phyloP scores from a whole-genome alignment of 1,140 invertebrate species.

The Sitobion miscanthi region DNA sequence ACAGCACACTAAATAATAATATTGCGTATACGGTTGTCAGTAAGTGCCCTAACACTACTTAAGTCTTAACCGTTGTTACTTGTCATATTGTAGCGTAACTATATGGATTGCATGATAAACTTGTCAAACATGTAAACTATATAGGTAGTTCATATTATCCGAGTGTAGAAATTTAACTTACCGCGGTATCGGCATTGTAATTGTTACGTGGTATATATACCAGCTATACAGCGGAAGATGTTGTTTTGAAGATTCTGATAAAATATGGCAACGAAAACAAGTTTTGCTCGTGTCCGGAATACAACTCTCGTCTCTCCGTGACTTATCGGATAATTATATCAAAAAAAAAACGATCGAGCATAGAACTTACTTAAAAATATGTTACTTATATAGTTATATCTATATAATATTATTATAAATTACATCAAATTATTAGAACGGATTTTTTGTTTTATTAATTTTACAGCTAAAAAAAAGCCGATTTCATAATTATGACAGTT shows the following conservation, averaged over 20 bases:
- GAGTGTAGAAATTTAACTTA: background rate
- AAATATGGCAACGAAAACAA: constrained; percentile 3
- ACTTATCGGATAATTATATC: constrained; percentile 27
- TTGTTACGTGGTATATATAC: background rate
- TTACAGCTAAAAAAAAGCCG: background rate
- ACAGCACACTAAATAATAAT: background rate
- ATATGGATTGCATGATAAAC: background rate
- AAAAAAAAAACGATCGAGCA: background rate
- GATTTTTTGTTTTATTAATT: background rate
- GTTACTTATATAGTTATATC: background rate
- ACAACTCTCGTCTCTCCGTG: constrained; percentile 7
- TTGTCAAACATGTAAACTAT: background rate
- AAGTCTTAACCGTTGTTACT: background rate
- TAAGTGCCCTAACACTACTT: background rate
- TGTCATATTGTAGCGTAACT: background rate
- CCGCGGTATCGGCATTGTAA: background rate
- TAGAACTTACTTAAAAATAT: background rate
- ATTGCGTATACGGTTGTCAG: no score
- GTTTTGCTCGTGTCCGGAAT: constrained; percentile 13
- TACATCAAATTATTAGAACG: background rate
- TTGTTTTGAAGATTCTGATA: background rate
- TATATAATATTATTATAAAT: background rate
- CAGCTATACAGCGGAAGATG: background rate
- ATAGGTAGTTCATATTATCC: background rate
- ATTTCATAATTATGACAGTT: background rate